These are phyloP conservation scores for Cairina moschata DNA, from an alignment of 2,113 vertebrate species.

Conservation along the genomic window DNA sequence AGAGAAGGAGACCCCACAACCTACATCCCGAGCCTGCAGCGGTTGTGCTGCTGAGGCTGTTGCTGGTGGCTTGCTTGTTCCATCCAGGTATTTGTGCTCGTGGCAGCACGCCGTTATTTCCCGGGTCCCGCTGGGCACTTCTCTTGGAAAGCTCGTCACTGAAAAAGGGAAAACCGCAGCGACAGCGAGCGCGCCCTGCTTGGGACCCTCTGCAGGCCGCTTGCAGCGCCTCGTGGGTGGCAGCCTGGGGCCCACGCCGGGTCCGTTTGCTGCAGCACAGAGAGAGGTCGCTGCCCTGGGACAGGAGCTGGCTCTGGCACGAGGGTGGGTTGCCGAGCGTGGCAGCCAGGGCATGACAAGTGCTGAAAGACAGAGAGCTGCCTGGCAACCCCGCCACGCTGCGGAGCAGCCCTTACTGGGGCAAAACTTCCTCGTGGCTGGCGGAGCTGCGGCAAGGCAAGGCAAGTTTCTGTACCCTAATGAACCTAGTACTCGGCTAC, in stretches of 20 bases:
- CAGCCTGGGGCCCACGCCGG: neutral
- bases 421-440: conserved; percentile 6
- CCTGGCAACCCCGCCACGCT: conserved; percentile 36
- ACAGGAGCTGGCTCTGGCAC: neutral
- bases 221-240: neutral
- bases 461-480: neutral
- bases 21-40: neutral
- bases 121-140: neutral
- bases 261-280: neutral
- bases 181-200: neutral
- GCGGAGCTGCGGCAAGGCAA: neutral
- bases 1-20: too few relatives aligned
- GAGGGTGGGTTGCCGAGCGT: conserved; percentile 15
- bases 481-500: neutral
- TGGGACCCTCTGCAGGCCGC: neutral
- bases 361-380: conserved; percentile 35
- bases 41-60: neutral
- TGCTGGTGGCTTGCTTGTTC: neutral
- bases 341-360: conserved; percentile 50
- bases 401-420: conserved; percentile 26
- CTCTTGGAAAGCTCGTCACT: neutral
- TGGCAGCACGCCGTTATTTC: neutral
- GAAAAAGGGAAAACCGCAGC: neutral
- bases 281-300: neutral
- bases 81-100: neutral